Evolutionary conservation across 92 coral and sea anemone species (phyloP).

Genomic region (Paramuricea clavata): DNA sequence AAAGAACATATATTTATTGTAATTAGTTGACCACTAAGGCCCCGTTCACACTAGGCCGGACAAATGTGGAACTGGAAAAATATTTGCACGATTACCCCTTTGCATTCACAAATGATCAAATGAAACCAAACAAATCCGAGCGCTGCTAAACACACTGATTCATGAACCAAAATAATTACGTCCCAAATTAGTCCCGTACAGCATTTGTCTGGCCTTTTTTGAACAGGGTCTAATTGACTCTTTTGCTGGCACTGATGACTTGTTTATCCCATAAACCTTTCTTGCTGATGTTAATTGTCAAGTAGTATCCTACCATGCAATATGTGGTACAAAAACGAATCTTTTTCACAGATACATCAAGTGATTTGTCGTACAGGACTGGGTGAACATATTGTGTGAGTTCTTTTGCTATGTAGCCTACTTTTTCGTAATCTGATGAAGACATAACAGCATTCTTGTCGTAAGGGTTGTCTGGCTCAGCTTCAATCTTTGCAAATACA

Average conservation of each 20-base stretch:
- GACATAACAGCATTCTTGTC: conserved; percentile 66
- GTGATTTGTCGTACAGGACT: conserved; percentile 10
- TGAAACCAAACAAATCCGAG: no score
- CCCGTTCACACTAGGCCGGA: no score
- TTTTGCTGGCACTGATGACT: conserved; percentile 49
- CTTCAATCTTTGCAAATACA: conserved; percentile 47
- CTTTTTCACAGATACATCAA: conserved; percentile 21
- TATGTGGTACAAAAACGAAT: conserved; percentile 53
- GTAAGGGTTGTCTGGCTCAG: conserved; percentile 64
- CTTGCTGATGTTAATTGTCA: conserved; percentile 25
- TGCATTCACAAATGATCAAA: no score
- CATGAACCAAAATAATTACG: no score
- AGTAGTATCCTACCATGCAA: conserved; percentile 49
- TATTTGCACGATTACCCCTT: no score
- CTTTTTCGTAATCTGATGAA: conserved; percentile 48
- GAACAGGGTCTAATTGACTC: conserved; percentile 46
- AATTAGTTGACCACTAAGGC: no score
- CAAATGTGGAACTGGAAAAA: no score
- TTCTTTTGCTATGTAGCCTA: conserved; percentile 54
- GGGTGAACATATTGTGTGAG: conserved; percentile 5
- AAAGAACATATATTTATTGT: no score
- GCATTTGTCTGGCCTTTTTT: not conserved
- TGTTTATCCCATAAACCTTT: conserved; percentile 42
- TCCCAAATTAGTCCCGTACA: no score
- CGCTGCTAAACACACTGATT: no score